Percentiles rank a stretch among this genome's conserved stretches.
phyloP scores from a whole-genome alignment of 2,113 vertebrate genomes.

The Thryonomys swinderianus region DNA sequence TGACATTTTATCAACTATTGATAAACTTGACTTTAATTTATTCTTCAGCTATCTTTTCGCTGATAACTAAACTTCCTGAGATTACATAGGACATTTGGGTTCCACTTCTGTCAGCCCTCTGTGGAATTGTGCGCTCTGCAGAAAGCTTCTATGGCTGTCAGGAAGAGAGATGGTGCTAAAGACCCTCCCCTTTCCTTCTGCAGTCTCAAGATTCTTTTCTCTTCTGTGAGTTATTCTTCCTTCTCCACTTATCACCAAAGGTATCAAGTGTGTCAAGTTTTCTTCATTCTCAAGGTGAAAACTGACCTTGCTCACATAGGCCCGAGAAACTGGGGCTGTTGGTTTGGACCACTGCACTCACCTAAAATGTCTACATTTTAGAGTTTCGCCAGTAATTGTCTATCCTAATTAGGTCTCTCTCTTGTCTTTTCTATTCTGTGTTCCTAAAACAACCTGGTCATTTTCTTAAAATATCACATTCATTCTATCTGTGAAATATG shows the following conservation, averaged over 20 bases:
- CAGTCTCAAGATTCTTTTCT: not conserved
- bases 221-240: not conserved
- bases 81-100: not conserved
- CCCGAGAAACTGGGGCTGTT: too few species aligned
- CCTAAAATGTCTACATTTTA: too few species aligned
- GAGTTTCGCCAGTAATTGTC: not conserved
- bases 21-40: not conserved
- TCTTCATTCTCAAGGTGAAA: not conserved
- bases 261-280: not conserved
- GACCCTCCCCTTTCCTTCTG: too few species aligned
- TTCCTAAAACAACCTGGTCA: not conserved
- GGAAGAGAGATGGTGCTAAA: not conserved
- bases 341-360: too few species aligned
- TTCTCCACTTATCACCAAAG: not conserved
- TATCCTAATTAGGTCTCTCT: not conserved
- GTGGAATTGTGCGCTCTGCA: not conserved
- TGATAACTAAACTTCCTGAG: not conserved
- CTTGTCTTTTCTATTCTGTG: not conserved
- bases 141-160: not conserved
- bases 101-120: not conserved
- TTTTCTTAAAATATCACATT: not conserved
- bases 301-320: not conserved
- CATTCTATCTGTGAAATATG: not conserved
- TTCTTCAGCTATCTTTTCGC: not conserved
- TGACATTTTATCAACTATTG: not conserved